phyloP scores from a whole-genome alignment of 1,140 invertebrate species.

The Tetragnatha versicolor region DNA sequence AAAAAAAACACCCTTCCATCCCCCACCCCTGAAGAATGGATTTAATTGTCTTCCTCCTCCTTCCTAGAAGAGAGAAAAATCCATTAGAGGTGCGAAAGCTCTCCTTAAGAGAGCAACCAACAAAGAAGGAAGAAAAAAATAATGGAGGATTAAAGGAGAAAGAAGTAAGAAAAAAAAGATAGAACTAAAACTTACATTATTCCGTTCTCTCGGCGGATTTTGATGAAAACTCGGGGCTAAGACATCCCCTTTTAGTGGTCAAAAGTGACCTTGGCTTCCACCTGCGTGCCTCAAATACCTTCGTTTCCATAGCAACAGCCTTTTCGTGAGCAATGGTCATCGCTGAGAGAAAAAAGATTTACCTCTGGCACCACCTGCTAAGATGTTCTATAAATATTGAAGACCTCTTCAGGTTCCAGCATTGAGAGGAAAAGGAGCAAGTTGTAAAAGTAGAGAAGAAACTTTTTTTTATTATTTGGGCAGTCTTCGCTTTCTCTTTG shows the following conservation, averaged over 20 bases:
- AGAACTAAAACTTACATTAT: no score
- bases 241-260: not conserved
- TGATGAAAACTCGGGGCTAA: conserved; percentile 10
- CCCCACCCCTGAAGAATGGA: no score
- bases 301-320: conserved; percentile 18
- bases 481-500: not conserved
- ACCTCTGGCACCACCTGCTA: conserved; percentile 33
- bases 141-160: no score
- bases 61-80: no score
- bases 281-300: conserved; percentile 26
- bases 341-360: conserved; percentile 17
- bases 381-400: conserved; percentile 46
- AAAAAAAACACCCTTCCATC: no score
- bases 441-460: not conserved
- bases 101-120: no score
- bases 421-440: not conserved
- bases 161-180: no score
- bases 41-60: no score
- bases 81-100: no score
- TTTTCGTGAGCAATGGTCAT: conserved; percentile 23
- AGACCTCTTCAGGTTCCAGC: conserved; percentile 8
- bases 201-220: not conserved
- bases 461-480: not conserved
- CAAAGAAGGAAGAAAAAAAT: no score
- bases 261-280: conserved; percentile 37